A percentile compares a stretch with the other conserved stretches of the same genome.
Conservation (phyloP, 2,113 vertebrate genomes). For the Burhinus oedicnemus region DNA sequence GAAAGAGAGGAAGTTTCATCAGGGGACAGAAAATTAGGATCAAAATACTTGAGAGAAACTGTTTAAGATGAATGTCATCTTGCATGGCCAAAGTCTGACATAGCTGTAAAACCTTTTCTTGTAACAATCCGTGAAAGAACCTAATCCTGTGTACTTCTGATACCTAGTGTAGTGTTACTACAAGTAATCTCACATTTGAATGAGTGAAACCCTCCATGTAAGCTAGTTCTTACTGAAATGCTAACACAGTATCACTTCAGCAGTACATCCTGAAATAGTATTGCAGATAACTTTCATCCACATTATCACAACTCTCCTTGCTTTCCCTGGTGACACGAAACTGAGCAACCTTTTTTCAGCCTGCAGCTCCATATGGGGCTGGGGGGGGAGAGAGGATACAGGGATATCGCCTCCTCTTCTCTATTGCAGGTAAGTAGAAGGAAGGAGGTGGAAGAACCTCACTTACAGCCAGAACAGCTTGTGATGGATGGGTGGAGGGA, state of each 20-base stretch:
- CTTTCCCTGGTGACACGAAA: neutral
- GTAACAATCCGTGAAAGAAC: neutral
- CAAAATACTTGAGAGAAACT: neutral
- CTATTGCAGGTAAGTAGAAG: neutral
- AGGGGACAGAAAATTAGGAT: neutral
- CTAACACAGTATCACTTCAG: neutral
- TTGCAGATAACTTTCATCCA: neutral
- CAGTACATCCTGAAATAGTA: neutral
- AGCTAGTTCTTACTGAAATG: neutral
- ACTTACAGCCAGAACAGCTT: neutral
- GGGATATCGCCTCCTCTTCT: neutral
- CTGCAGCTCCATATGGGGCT: neutral
- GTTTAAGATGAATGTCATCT: neutral
- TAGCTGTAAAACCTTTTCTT: neutral
- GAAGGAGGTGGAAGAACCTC: neutral
- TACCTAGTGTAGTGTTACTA: neutral
- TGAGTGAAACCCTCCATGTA: neutral
- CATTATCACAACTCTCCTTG: neutral
- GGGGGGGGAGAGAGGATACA: neutral
- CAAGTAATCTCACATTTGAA: neutral
- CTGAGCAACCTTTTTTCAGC: neutral
- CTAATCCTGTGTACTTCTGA: neutral
- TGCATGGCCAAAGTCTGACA: neutral
- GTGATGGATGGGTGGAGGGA: accelerated
- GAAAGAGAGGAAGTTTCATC: neutral